These are phyloP conservation scores for Reinhardtius hippoglossoides DNA, from an alignment of 2,113 vertebrate genomes.

Conservation along the genomic window DNA sequence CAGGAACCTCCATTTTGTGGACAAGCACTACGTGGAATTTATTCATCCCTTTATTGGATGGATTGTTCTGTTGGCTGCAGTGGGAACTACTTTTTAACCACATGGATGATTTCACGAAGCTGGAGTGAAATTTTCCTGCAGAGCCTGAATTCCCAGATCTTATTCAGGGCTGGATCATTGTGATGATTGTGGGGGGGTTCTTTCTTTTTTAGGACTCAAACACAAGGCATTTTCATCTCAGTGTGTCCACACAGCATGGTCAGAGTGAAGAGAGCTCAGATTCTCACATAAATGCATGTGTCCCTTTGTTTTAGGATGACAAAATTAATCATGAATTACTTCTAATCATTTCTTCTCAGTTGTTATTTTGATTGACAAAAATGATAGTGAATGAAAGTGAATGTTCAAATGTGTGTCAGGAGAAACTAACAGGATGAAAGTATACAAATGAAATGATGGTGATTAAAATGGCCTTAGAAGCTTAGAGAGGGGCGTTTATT, in stretches of 20 bases:
- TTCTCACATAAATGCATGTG: slow-evolving; percentile 56
- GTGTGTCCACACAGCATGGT: slow-evolving; percentile 42
- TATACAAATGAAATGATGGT: slow-evolving; percentile 15
- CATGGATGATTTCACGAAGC: slow-evolving; percentile 40
- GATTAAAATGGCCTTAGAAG: slow-evolving; percentile 69
- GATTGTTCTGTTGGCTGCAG: slow-evolving; percentile 19
- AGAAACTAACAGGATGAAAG: slow-evolving; percentile 24
- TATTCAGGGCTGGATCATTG: slow-evolving; percentile 60
- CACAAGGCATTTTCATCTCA: slow-evolving; percentile 29
- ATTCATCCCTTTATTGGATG: slow-evolving; percentile 34
- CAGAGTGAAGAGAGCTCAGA: slow-evolving; percentile 21
- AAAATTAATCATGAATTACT: slow-evolving; percentile 20
- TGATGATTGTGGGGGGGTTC: slow-evolving; percentile 27
- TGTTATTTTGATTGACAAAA: slow-evolving; percentile 16
- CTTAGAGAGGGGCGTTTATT: neutral
- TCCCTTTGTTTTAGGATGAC: slow-evolving; percentile 44
- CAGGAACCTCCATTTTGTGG: slow-evolving; percentile 30
- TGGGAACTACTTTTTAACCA: slow-evolving; percentile 31
- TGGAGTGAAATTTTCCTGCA: slow-evolving; percentile 26
- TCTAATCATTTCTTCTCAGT: slow-evolving; percentile 17
- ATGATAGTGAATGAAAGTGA: slow-evolving; percentile 34
- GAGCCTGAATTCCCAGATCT: slow-evolving; percentile 26
- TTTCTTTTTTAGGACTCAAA: slow-evolving; percentile 15
- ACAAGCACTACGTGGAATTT: slow-evolving; percentile 30
- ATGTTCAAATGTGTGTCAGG: slow-evolving; percentile 42